Conservation (phyloP, 2,888 invertebrate genomes). For the Tubiluchus corallicola region DNA sequence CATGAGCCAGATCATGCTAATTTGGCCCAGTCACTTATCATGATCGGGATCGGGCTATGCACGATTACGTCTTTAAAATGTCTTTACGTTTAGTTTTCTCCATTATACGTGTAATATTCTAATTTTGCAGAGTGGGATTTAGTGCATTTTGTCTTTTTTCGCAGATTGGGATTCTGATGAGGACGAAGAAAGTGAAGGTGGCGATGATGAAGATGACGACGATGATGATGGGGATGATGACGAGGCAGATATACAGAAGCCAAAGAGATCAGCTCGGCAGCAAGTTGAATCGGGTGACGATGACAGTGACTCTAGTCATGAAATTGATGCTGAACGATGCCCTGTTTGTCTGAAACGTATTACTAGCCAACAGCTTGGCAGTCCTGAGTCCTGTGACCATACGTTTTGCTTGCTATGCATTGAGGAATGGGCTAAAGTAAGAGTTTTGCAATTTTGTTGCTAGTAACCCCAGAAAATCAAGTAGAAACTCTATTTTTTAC, state of each 20-base stretch:
- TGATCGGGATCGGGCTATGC: too few relatives aligned
- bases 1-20: too few relatives aligned
- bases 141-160: too few relatives aligned
- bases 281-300: too few relatives aligned
- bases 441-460: conserved; percentile 10
- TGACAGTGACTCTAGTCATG: neutral
- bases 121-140: too few relatives aligned
- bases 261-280: neutral
- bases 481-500: too few relatives aligned
- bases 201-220: neutral
- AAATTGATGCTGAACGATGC: conserved; percentile 45
- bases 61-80: too few relatives aligned
- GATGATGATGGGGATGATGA: conserved; percentile 6
- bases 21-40: too few relatives aligned
- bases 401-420: conserved; percentile 74
- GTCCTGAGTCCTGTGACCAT: conserved; percentile 70
- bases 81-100: too few relatives aligned
- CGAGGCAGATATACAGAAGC: neutral
- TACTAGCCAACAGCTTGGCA: conserved; percentile 55
- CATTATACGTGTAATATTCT: too few relatives aligned
- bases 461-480: too few relatives aligned
- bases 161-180: too few relatives aligned
- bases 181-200: neutral
- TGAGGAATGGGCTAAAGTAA: conserved; percentile 68
- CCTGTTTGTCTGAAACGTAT: conserved; percentile 70